Percentiles rank a stretch among this genome's conserved stretches.
These are phyloP conservation scores for Diabrotica balteata DNA, from an alignment of 2,888 invertebrate genomes.

Conservation along the genomic window DNA sequence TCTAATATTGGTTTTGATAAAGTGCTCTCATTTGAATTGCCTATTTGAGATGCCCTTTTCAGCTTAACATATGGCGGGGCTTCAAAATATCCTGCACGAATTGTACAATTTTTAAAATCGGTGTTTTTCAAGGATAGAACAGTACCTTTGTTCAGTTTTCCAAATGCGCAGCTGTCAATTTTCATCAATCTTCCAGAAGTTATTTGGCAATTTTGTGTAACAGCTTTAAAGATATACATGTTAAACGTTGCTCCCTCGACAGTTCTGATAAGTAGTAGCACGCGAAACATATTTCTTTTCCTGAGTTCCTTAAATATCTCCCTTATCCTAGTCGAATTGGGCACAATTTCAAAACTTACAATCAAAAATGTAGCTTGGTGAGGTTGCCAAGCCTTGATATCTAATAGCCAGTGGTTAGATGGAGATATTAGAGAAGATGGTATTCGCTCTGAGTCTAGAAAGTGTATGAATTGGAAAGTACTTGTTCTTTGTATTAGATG, in stretches of 20 bases:
- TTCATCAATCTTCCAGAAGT: background rate
- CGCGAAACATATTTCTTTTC: background rate
- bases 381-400: no score
- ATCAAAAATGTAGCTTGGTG: background rate
- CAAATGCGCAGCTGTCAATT: constrained; percentile 21
- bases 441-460: background rate
- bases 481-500: background rate
- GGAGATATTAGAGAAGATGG: no score
- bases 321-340: background rate
- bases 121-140: background rate
- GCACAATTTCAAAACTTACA: background rate
- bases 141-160: constrained; percentile 10
- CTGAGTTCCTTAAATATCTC: background rate
- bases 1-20: constrained; percentile 24
- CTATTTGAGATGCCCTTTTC: constrained; percentile 18
- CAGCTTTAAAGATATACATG: constrained; percentile 2
- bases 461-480: background rate
- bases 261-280: constrained; percentile 4
- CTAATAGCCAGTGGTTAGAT: no score
- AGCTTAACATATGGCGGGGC: constrained; percentile 52
- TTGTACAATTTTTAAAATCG: constrained; percentile 13
- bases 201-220: constrained; percentile 8
- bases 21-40: background rate
- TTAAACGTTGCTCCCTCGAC: background rate
- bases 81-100: constrained; percentile 29